A percentile compares a stretch with the other conserved stretches of the same genome.
phyloP scores from a whole-genome alignment of 2,113 vertebrate species.

The Chinchilla lanigera region DNA sequence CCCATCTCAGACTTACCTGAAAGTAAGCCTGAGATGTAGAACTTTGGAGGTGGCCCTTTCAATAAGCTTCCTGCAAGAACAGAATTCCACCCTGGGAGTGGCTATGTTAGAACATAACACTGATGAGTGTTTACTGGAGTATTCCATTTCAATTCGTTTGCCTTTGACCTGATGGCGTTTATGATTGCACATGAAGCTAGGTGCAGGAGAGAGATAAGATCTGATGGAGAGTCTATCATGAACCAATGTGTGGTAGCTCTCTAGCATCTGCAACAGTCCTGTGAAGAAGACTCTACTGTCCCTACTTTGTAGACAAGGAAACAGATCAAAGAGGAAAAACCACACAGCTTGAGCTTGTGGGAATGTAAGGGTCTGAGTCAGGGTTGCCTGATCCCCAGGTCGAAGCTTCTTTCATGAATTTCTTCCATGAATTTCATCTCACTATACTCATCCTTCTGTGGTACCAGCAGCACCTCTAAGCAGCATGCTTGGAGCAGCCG shows the following conservation, averaged over 20 bases:
- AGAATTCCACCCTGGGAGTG: not conserved
- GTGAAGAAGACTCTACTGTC: rapidly evolving
- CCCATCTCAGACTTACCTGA: not conserved
- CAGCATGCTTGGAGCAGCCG: rapidly evolving
- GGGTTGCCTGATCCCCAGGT: not conserved
- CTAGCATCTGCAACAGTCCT: rapidly evolving
- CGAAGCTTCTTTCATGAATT: not conserved
- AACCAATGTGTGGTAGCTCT: not conserved
- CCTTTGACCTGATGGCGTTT: not conserved
- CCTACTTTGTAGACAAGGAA: no score
- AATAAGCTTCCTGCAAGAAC: not conserved
- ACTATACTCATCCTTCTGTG: not conserved
- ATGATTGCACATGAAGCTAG: not conserved
- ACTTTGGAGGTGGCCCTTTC: not conserved
- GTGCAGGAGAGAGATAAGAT: not conserved
- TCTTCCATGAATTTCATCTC: not conserved
- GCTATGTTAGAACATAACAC: not conserved
- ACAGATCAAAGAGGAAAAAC: not conserved
- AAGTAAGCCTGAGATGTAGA: no score
- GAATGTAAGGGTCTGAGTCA: no score
- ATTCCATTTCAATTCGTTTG: not conserved
- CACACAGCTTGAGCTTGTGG: not conserved
- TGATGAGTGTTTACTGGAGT: not conserved
- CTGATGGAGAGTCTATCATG: not conserved
- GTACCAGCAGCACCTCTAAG: rapidly evolving